Evolutionary conservation across 2,797 vertebrate species (phyloP), one percentile per base, ranked within the genome.

Genomic region (Hippopotamyrus pictus): DNA sequence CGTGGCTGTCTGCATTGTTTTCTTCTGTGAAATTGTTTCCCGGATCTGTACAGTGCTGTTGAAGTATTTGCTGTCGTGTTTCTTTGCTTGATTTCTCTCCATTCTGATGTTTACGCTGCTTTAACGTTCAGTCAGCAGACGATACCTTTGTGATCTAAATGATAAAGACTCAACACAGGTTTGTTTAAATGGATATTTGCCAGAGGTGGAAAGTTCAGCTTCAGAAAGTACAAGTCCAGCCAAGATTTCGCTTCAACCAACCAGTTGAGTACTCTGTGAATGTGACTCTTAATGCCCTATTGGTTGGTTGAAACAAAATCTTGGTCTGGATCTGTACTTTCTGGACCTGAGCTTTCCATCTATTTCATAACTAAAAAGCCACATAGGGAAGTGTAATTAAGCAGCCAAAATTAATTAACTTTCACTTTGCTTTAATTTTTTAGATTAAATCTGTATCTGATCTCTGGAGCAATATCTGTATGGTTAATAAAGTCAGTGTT

Each of bases 391-490:
- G 84, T 95, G 95, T 93, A 96, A 95, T 94, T 95, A 93, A 94
- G 97, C 95, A 97, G 96, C 97, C 97, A 96, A 94, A 99, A 99
- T 98, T 98, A 98, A 99, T 96, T 96, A 97, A 97, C 96, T 97
- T 98, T 96, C 96, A 97, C 97, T 97, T 97, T 97, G 96, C 96
- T 97, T 98, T 97, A 96, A 90, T 96, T 96, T 94, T 95, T 95
- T 95, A 95, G 93, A 96, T 95, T 95, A 95, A 96, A 98, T 97
- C 97, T 98, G 96, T 98, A 97, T 96, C 96, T 98, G 97, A 98
- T 97, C 97, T 97, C 97, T 98, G 97, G 97, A 99, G 98, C 98
- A 99, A 99, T 99, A 99, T 98, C 97, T 97, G 97, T 99, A 97
- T 97, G 97, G 97, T 99, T 97, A 96, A 97, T 99, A 97, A 96